These are phyloP conservation scores for Anarhynchus alexandrinus DNA, from an alignment of 2,113 vertebrate genomes.

Conservation along the genomic window DNA sequence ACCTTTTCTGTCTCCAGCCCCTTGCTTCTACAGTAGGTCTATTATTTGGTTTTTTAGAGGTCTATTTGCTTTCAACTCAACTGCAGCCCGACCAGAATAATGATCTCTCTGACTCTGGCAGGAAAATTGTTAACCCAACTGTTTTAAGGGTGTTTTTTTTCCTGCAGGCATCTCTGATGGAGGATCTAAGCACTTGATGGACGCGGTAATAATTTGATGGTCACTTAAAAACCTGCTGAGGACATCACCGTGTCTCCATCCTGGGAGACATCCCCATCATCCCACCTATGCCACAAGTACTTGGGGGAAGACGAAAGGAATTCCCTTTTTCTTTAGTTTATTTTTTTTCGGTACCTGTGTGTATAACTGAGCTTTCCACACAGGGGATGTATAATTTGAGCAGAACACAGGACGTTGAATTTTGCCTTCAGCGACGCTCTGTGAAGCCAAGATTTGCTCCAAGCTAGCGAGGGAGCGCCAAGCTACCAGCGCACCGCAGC, in stretches of 20 bases:
- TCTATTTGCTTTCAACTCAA: conserved; percentile 5
- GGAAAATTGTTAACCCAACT: not conserved
- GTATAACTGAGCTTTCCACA: not conserved
- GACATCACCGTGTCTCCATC: not conserved
- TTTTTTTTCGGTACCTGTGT: not conserved
- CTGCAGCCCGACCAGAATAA: not conserved
- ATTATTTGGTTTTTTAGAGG: conserved; percentile 12
- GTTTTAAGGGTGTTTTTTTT: not conserved
- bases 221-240: not conserved
- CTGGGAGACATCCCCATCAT: not conserved
- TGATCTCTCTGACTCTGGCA: not conserved
- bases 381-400: not conserved
- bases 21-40: not conserved
- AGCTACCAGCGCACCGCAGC: not conserved
- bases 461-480: not conserved
- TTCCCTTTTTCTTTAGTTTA: not conserved
- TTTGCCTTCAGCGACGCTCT: not conserved
- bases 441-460: not conserved
- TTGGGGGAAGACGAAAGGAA: not conserved
- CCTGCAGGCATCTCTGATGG: not conserved
- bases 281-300: not conserved
- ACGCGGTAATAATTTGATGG: fast-evolving
- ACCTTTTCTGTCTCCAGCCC: not conserved
- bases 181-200: not conserved
- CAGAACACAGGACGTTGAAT: not conserved